phyloP scores from a whole-genome alignment of 2,113 vertebrate genomes.

The Apodemus speciosus region DNA sequence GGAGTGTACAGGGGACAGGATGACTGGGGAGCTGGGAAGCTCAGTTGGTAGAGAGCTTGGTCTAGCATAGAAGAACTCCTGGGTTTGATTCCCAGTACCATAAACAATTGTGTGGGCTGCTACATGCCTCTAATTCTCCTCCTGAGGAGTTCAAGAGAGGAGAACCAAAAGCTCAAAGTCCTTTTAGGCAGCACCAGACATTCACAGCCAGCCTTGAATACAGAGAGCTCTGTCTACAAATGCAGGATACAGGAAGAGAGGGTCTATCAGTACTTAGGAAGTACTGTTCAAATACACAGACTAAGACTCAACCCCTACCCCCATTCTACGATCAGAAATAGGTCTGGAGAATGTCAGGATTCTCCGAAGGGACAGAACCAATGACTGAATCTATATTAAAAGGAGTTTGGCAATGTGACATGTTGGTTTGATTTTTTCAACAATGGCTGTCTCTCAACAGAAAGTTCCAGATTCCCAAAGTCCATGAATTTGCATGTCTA shows the following conservation, averaged over 20 bases:
- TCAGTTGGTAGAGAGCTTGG: neutral
- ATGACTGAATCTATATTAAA: neutral
- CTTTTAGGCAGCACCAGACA: no score
- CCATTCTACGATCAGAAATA: neutral
- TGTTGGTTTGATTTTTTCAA: neutral
- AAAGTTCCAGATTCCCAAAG: neutral
- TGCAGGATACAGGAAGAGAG: neutral
- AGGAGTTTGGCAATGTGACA: neutral
- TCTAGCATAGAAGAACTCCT: neutral
- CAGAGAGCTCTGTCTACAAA: neutral
- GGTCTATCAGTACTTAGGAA: neutral
- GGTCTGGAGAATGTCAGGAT: neutral
- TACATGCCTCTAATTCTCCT: neutral
- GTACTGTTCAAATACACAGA: neutral
- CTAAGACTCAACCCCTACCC: neutral
- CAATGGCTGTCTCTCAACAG: neutral
- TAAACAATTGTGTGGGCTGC: rapidly evolving
- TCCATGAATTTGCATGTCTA: neutral
- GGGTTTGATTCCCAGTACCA: neutral
- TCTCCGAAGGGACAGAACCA: neutral
- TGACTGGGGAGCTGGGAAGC: neutral
- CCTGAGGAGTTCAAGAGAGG: no score
- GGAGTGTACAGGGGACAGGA: no score
- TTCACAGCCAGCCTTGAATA: neutral
- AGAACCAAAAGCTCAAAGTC: no score